phyloP scores from a whole-genome alignment of 2,888 invertebrate species.

The Epinotia bilunana region DNA sequence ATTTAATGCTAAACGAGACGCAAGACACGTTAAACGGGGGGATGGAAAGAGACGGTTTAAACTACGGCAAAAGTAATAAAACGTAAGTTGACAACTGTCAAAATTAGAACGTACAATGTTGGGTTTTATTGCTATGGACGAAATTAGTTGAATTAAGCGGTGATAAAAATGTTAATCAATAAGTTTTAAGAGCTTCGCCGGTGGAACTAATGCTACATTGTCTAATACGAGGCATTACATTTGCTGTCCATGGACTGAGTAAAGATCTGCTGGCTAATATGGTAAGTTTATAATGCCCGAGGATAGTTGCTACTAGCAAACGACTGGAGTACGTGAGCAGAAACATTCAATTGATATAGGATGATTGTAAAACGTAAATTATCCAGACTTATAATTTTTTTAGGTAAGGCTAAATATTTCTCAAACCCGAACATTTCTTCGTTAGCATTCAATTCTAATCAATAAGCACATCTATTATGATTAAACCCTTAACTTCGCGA shows the following conservation, averaged over 20 bases:
- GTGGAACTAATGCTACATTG: conserved; percentile 23
- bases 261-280: not conserved
- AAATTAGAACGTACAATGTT: conserved; percentile 63
- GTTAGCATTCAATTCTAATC: too few relatives aligned
- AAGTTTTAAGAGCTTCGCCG: conserved; percentile 29
- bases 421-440: too few relatives aligned
- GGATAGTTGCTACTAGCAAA: too few relatives aligned
- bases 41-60: conserved; percentile 21
- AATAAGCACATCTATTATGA: too few relatives aligned
- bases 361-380: too few relatives aligned
- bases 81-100: conserved; percentile 59
- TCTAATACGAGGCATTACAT: not conserved
- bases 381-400: too few relatives aligned
- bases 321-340: too few relatives aligned
- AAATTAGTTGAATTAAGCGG: conserved; percentile 42
- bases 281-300: not conserved
- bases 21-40: conserved; percentile 3
- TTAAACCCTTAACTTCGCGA: not conserved
- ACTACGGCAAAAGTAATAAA: conserved; percentile 53
- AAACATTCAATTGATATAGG: too few relatives aligned
- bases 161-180: conserved; percentile 44
- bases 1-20: conserved; percentile 12
- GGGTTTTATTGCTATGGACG: conserved; percentile 46
- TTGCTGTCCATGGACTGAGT: not conserved
- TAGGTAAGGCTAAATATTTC: too few relatives aligned